Conservation (phyloP, 2,888 invertebrate genomes). For the Conus canariensis region DNA sequence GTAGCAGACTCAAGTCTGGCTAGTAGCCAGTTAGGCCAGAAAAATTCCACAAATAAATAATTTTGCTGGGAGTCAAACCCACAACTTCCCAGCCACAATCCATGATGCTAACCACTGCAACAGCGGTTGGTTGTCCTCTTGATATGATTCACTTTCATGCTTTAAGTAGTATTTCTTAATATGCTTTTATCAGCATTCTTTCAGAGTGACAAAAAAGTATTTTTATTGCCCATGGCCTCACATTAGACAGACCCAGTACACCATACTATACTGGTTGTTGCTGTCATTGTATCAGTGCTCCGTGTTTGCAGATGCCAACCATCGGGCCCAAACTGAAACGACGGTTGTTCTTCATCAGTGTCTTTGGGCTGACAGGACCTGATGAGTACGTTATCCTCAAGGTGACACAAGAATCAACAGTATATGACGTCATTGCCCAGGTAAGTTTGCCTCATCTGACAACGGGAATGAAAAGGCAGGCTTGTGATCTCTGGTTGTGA, state of each 20-base stretch:
- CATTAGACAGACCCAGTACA: neutral
- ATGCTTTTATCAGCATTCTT: neutral
- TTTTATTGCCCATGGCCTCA: neutral
- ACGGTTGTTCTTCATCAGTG: constrained; percentile 93
- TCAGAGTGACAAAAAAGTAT: neutral
- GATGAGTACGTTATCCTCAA: constrained; percentile 94
- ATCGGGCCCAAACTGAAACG: constrained; percentile 81
- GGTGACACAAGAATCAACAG: constrained; percentile 94
- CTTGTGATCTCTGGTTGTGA: neutral
- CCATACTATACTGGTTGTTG: too few relatives aligned
- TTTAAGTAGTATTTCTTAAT: neutral
- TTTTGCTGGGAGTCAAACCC: too few relatives aligned
- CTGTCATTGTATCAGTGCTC: too few relatives aligned
- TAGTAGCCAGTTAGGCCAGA: too few relatives aligned
- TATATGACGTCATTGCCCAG: constrained; percentile 89
- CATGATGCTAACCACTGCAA: too few relatives aligned
- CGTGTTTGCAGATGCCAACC: constrained; percentile 56
- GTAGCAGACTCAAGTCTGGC: too few relatives aligned
- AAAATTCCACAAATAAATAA: too few relatives aligned
- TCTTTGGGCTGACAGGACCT: constrained; percentile 90
- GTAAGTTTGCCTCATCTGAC: constrained; percentile 58
- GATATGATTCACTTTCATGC: too few relatives aligned
- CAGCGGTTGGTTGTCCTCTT: too few relatives aligned
- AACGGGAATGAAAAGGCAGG: neutral
- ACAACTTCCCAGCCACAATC: too few relatives aligned